phyloP scores from a whole-genome alignment of 2,888 invertebrate species.

The Masnerella sp. region DNA sequence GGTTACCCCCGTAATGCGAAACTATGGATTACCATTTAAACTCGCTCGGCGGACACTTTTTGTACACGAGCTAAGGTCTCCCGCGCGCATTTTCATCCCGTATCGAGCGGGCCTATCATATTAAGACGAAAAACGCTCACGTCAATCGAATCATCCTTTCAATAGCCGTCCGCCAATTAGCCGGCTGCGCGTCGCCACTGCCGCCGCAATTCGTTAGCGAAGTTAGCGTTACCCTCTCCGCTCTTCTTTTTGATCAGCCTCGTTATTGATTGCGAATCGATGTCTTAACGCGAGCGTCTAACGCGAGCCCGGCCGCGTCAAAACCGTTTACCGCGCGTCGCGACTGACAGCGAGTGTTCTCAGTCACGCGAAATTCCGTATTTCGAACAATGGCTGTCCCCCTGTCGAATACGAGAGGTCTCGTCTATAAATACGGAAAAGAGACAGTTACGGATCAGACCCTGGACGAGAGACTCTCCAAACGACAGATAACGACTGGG shows the following conservation, averaged over 20 bases:
- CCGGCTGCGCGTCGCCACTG: neutral
- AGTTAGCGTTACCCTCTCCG: too few species aligned
- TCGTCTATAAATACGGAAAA: constrained; percentile 60
- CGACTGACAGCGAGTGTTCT: constrained; percentile 50
- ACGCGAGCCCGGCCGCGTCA: constrained; percentile 23
- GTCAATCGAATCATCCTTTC: too few species aligned
- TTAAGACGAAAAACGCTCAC: constrained; percentile 34
- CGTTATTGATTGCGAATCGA: constrained; percentile 24
- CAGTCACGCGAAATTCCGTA: constrained; percentile 45
- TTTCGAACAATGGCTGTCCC: constrained; percentile 39
- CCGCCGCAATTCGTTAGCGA: too few species aligned
- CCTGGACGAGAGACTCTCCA: constrained; percentile 59
- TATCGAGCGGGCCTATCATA: constrained; percentile 32
- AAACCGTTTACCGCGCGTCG: constrained; percentile 30
- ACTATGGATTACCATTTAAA: constrained; percentile 57
- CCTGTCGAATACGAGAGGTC: constrained; percentile 49
- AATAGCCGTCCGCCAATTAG: constrained; percentile 17
- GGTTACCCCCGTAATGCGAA: constrained; percentile 57
- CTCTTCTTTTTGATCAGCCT: neutral
- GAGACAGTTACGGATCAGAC: constrained; percentile 59
- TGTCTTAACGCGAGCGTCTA: constrained; percentile 40
- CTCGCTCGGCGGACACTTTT: constrained; percentile 60
- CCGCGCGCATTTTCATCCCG: too few species aligned
- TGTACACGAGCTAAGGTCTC: constrained; percentile 57
- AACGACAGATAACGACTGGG: constrained; percentile 74